Conservation (phyloP, 2,113 vertebrate species). For the Scortum barcoo region DNA sequence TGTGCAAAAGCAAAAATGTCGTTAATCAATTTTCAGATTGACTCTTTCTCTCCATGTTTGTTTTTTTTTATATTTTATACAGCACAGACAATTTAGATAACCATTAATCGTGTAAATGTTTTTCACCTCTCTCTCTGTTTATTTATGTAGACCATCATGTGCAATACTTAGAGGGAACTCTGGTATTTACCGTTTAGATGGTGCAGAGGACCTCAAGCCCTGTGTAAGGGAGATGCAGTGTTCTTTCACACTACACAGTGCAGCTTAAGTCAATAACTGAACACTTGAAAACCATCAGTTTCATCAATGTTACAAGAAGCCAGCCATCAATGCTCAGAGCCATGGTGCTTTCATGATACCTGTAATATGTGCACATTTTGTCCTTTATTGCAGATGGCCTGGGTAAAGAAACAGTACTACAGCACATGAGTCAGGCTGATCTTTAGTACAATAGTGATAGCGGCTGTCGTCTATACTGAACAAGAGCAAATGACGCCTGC, state of each 20-base stretch:
- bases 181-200: too few species aligned
- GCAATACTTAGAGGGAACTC: neutral
- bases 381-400: constrained; percentile 6
- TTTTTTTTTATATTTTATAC: neutral
- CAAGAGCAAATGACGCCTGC: constrained; percentile 39
- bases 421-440: constrained; percentile 1
- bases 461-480: constrained; percentile 28
- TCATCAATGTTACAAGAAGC: neutral
- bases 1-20: constrained; percentile 14
- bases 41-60: neutral
- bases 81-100: neutral
- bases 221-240: neutral
- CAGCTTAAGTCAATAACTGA: neutral
- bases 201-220: neutral
- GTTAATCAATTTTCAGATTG: constrained; percentile 25
- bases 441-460: constrained; percentile 1
- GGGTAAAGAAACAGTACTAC: constrained; percentile 14
- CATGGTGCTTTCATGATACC: too few species aligned
- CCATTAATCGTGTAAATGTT: neutral
- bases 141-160: too few species aligned
- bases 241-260: neutral
- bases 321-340: neutral
- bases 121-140: neutral
- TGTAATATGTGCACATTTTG: neutral
- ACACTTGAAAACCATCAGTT: constrained; percentile 1